Conservation (phyloP, 2,888 invertebrate genomes). For the Parnassius glacialis region DNA sequence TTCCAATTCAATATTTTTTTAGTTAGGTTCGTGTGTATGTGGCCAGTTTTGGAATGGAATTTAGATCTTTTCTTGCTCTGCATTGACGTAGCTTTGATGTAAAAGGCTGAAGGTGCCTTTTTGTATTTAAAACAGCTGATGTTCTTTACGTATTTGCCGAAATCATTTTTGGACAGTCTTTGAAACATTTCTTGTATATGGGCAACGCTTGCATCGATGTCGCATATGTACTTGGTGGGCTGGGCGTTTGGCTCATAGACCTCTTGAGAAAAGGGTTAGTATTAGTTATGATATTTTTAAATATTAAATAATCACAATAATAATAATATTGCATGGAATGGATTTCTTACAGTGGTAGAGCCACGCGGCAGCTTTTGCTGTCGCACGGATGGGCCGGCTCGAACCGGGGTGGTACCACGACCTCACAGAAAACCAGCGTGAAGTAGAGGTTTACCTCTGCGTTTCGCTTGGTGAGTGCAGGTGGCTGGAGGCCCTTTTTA, state of each 20-base stretch:
- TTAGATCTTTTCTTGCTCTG: constrained; percentile 2
- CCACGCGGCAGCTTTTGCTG: no score
- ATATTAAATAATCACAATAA: no score
- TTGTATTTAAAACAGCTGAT: constrained; percentile 44
- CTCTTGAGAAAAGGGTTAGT: constrained; percentile 59
- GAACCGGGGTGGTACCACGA: no score
- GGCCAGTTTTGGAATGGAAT: neutral
- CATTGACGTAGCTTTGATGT: constrained; percentile 19
- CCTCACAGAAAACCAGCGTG: no score
- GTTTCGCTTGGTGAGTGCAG: no score
- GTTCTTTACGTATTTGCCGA: constrained; percentile 42
- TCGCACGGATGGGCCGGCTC: no score
- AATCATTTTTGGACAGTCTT: constrained; percentile 31
- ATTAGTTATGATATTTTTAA: constrained; percentile 27
- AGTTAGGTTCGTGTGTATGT: neutral
- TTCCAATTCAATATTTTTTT: constrained; percentile 36
- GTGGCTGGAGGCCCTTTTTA: no score
- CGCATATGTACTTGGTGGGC: constrained; percentile 39
- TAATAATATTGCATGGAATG: no score
- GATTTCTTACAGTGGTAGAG: no score
- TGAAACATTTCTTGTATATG: constrained; percentile 35
- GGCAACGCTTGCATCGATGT: constrained; percentile 44
- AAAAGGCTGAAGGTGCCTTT: constrained; percentile 35
- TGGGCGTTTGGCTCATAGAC: constrained; percentile 36
- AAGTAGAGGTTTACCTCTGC: no score